phyloP scores from a whole-genome alignment of 1,140 invertebrate species.

The Panagrolaimus sp. region DNA sequence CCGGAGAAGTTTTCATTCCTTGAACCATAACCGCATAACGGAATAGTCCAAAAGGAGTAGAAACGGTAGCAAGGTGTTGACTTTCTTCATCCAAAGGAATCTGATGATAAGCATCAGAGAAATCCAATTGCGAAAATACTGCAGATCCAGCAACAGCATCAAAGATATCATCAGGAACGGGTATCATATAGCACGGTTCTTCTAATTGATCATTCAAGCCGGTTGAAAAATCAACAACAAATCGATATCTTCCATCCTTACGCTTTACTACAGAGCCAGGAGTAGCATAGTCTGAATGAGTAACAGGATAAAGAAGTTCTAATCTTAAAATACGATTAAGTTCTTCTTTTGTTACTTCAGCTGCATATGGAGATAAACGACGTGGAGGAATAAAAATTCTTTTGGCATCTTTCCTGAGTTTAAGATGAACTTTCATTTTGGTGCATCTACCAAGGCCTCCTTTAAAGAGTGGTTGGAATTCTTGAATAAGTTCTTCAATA shows the following conservation, averaged over 20 bases:
- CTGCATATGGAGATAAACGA: constrained; percentile 32
- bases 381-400: constrained; percentile 49
- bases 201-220: constrained; percentile 37
- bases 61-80: not conserved
- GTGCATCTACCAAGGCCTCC: constrained; percentile 29
- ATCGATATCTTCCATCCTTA: constrained; percentile 53
- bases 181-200: constrained; percentile 38
- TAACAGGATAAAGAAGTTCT: constrained; percentile 40
- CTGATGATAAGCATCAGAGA: constrained; percentile 5
- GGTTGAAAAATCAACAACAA: constrained; percentile 58
- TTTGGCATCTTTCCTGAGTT: constrained; percentile 29
- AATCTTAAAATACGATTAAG: constrained; percentile 41
- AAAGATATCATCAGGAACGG: constrained; percentile 52
- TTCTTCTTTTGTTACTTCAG: constrained; percentile 54
- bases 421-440: constrained; percentile 32
- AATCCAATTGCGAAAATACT: not conserved
- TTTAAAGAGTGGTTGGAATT: too few species aligned
- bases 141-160: constrained; percentile 39
- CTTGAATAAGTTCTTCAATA: too few species aligned
- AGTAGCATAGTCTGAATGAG: constrained; percentile 60
- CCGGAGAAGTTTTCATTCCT: constrained; percentile 33
- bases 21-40: constrained; percentile 25
- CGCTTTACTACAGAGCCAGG: constrained; percentile 60
- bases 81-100: not conserved
- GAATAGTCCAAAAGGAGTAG: not conserved